Conservation (phyloP, 2,797 vertebrate genomes). For the Spheniscus humboldti region DNA sequence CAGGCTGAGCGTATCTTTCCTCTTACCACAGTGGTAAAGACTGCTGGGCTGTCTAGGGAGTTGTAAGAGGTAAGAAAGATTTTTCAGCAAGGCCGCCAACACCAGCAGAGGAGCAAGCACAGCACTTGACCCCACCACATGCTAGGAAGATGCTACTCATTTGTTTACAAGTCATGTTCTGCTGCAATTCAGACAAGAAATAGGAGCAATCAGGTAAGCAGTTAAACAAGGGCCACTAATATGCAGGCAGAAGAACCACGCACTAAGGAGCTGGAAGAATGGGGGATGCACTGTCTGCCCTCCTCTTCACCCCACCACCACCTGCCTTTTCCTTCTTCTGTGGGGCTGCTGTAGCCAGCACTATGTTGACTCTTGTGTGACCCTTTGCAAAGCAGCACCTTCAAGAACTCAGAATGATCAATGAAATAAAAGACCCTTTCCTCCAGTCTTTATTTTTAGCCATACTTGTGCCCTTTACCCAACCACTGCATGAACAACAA, state of each 20-base stretch:
- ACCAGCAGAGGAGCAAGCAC: background rate
- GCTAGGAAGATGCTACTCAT: background rate
- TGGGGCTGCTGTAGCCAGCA: background rate
- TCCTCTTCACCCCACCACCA: background rate
- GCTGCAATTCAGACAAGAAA: background rate
- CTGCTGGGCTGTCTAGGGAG: background rate
- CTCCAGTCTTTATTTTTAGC: background rate
- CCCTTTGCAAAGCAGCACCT: background rate
- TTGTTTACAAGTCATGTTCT: background rate
- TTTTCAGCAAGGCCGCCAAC: background rate
- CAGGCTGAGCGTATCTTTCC: background rate
- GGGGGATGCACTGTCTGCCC: background rate
- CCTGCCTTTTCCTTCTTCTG: background rate
- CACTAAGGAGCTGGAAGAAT: background rate
- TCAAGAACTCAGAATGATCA: background rate
- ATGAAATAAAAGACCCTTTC: background rate
- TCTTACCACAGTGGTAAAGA: background rate
- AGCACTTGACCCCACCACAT: background rate
- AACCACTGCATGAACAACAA: background rate
- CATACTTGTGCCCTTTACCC: slow-evolving; percentile 3
- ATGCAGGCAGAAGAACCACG: background rate
- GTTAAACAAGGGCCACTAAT: background rate
- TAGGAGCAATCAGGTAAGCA: background rate
- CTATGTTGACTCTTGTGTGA: background rate
- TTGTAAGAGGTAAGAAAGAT: background rate